These are phyloP conservation scores for Apostichopus leukothele DNA, from an alignment of 53 echinoderm and acorn worm species.

Conservation along the genomic window DNA sequence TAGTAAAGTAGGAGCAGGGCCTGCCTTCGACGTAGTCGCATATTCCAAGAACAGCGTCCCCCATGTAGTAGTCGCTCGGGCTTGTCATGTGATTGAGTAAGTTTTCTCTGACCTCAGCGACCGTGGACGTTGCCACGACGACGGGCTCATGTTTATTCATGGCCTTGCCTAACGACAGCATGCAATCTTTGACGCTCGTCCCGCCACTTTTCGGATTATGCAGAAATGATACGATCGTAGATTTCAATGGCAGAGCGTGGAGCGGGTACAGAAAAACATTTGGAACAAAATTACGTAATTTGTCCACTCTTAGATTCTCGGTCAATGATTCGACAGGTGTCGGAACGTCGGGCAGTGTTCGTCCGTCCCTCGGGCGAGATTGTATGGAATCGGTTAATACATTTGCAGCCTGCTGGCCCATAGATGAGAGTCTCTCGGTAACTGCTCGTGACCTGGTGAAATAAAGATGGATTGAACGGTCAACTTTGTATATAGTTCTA, in stretches of 20 bases:
- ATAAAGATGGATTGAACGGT: too few relatives aligned
- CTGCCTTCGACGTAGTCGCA: background rate
- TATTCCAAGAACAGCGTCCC: conserved; percentile 33
- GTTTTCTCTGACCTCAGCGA: background rate
- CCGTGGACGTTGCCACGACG: background rate
- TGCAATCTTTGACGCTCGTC: conserved; percentile 7
- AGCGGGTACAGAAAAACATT: conserved; percentile 12
- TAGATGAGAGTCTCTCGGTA: background rate
- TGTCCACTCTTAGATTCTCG: background rate
- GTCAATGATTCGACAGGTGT: background rate
- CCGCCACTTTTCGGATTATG: conserved; percentile 43
- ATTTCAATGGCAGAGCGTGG: background rate
- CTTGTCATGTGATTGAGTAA: conserved; percentile 11
- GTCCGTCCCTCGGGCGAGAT: background rate
- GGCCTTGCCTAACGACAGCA: background rate
- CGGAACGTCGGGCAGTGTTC: background rate
- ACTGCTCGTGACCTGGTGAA: background rate
- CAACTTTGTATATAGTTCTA: too few relatives aligned
- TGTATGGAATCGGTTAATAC: background rate
- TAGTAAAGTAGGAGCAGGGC: conserved; percentile 17
- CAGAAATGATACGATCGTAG: conserved; percentile 9
- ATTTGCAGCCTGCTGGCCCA: background rate
- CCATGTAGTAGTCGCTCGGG: conserved; percentile 13
- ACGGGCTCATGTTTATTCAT: background rate
- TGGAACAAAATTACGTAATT: conserved; percentile 11